Conservation (phyloP, 2,113 vertebrate genomes). For the Anguilla rostrata region DNA sequence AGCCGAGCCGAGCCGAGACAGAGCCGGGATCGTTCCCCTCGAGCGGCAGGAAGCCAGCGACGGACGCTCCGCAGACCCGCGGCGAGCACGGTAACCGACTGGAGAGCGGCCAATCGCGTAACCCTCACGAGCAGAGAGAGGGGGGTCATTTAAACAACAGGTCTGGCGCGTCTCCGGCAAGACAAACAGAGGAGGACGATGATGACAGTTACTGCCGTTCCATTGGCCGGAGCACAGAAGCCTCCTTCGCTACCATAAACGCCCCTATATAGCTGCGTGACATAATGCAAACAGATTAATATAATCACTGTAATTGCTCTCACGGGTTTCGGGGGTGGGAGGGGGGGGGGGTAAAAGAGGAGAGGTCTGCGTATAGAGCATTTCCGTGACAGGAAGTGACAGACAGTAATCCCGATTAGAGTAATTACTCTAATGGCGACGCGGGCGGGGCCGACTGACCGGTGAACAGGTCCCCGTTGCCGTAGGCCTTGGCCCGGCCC, state of each 20-base stretch:
- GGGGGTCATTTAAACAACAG: neutral
- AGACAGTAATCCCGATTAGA: neutral
- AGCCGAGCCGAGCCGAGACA: neutral
- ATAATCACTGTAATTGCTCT: slow-evolving; percentile 2
- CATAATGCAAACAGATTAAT: neutral
- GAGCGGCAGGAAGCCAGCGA: neutral
- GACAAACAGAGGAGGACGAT: neutral
- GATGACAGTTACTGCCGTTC: neutral
- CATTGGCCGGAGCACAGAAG: neutral
- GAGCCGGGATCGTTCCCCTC: neutral
- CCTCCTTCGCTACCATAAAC: neutral
- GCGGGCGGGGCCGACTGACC: slow-evolving; percentile 72
- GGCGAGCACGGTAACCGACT: neutral
- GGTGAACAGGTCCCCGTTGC: slow-evolving; percentile 95
- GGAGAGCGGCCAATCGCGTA: no score
- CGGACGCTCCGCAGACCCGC: neutral
- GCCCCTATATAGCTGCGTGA: neutral
- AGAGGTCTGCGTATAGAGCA: neutral
- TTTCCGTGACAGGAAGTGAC: neutral
- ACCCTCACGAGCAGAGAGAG: neutral
- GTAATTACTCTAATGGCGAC: neutral
- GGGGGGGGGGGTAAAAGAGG: neutral
- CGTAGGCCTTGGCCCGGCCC: slow-evolving; percentile 94
- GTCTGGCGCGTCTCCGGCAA: neutral
- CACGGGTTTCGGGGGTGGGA: neutral